These are phyloP conservation scores for Sterrhoptilus dennistouni DNA, from an alignment of 2,113 vertebrate species.

Conservation along the genomic window DNA sequence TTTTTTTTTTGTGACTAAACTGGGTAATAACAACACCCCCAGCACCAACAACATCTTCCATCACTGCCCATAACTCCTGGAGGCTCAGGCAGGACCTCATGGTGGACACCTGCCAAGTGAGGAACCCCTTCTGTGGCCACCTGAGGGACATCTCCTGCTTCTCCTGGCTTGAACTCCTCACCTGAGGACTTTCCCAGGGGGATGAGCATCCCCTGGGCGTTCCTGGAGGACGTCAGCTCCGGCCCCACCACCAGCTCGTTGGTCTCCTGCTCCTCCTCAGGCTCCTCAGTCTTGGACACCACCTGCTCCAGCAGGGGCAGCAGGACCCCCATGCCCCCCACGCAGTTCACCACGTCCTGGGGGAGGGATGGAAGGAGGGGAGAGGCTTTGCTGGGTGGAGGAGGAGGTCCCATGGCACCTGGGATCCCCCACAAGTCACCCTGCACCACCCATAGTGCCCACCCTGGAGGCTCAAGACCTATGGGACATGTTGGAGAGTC, in stretches of 20 bases:
- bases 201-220: slow-evolving; percentile 83
- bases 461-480: rapidly evolving
- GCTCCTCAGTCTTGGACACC: slow-evolving; percentile 76
- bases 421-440: background rate
- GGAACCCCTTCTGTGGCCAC: background rate
- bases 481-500: rapidly evolving
- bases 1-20: background rate
- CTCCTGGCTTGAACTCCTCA: background rate
- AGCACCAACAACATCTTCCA: background rate
- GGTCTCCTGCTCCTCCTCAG: slow-evolving; percentile 78
- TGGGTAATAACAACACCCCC: background rate
- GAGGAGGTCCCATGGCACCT: no score
- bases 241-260: slow-evolving; percentile 89
- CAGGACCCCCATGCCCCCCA: slow-evolving; percentile 88
- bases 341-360: slow-evolving; percentile 91
- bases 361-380: background rate
- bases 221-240: slow-evolving; percentile 85
- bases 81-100: background rate
- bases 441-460: background rate
- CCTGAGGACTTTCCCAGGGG: slow-evolving; percentile 87
- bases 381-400: no score
- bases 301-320: slow-evolving; percentile 91
- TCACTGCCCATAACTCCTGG: rapidly evolving
- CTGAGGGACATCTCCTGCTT: background rate
- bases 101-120: background rate